Percentiles rank a stretch among this genome's conserved stretches.
Evolutionary conservation across 2,888 invertebrate genomes (phyloP).

Genomic region (Meandrusa payeni): DNA sequence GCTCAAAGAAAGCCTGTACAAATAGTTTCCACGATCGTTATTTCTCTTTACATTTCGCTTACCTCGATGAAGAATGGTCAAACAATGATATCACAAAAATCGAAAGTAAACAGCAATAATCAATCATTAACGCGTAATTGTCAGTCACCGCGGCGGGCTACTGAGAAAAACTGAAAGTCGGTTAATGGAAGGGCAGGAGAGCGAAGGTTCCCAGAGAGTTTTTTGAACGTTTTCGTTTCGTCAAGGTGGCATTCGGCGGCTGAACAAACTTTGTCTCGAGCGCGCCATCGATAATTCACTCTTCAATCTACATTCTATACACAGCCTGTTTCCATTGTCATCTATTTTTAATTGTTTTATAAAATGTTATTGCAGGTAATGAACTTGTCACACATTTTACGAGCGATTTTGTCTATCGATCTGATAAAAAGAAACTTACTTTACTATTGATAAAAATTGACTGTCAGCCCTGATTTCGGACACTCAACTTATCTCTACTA

Average conservation of each 20-base stretch:
- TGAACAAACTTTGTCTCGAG: slow-evolving; percentile 68
- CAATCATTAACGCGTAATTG: slow-evolving; percentile 71
- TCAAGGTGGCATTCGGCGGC: slow-evolving; percentile 54
- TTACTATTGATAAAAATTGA: too few relatives aligned
- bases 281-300: slow-evolving; percentile 75
- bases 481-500: too few relatives aligned
- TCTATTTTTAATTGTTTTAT: too few relatives aligned
- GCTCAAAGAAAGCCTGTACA: not conserved
- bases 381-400: too few relatives aligned
- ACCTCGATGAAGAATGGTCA: slow-evolving; percentile 32
- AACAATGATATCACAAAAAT: slow-evolving; percentile 62
- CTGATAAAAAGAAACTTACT: too few relatives aligned
- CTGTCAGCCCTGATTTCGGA: too few relatives aligned
- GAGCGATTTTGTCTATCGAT: too few relatives aligned
- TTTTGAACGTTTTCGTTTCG: slow-evolving; percentile 51
- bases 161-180: slow-evolving; percentile 53
- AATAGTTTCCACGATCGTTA: not conserved
- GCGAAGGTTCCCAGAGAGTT: slow-evolving; percentile 55
- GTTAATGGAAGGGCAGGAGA: slow-evolving; percentile 64
- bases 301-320: slow-evolving; percentile 58
- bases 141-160: slow-evolving; percentile 26
- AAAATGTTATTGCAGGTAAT: too few relatives aligned
- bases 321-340: slow-evolving; percentile 51
- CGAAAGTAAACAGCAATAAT: slow-evolving; percentile 66
- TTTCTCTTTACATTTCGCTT: not conserved